Conservation (phyloP, 2,888 invertebrate species). For the Amiota communis region DNA sequence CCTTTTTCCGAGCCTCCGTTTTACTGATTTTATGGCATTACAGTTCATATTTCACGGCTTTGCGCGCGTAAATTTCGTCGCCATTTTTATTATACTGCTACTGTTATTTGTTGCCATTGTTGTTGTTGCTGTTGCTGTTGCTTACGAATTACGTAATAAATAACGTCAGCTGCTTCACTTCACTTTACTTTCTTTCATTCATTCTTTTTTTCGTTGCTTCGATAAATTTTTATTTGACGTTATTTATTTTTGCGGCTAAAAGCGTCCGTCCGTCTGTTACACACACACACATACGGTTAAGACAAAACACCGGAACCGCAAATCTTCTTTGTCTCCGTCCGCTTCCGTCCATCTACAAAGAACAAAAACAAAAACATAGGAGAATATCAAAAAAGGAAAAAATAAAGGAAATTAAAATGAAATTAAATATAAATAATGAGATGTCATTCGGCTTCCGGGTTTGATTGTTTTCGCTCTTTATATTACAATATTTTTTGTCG, state of each 20-base stretch:
- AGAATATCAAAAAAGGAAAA: too few species aligned
- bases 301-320: too few species aligned
- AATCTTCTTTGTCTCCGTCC: too few species aligned
- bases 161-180: conserved; percentile 40
- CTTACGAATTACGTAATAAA: conserved; percentile 44
- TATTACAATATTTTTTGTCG: neutral
- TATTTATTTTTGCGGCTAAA: conserved; percentile 34
- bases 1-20: too few species aligned
- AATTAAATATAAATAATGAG: conserved; percentile 8
- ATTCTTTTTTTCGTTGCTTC: neutral
- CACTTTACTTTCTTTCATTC: too few species aligned
- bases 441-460: neutral
- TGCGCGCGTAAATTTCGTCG: conserved; percentile 25
- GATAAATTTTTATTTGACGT: conserved; percentile 37
- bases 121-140: conserved; percentile 11
- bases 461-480: neutral
- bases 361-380: too few species aligned
- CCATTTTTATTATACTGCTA: conserved; percentile 41
- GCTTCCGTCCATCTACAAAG: too few species aligned
- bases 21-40: neutral
- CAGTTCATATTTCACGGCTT: neutral
- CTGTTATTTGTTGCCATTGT: conserved; percentile 31
- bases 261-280: too few species aligned
- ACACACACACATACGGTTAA: too few species aligned
- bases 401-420: neutral